Base-by-base conservation (phyloP, 2,888 invertebrate genomes). In the Listrodromus nycthemerus region DNA sequence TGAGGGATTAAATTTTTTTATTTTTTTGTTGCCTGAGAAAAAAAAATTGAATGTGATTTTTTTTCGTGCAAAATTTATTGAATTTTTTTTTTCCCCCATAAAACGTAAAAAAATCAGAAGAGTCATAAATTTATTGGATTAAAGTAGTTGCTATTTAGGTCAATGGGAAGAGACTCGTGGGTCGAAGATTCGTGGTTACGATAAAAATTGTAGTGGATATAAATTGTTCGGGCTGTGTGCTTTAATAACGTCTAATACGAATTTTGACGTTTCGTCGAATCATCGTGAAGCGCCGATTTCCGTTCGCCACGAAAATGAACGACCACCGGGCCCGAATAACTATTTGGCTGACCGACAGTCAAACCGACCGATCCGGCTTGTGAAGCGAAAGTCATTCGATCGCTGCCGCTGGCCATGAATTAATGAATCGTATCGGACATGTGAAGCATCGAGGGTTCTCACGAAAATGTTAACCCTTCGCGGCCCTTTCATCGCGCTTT, bases 331-430 rank as follows among this genome's bases (percentile, higher is more conserved):
- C 41, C 76, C 27, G 83, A 76, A 71, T 70, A 80, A 48, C 66
- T 48, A 77, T 83, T 86, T 82, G 82, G 83, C 83, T 82, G 69
- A 71, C 84, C 71, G 86, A 83, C 82, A 37, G 63, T 48, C 82
- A 69, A 78, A 86, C 73, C 85, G 85, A 84, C 83, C 88, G 87
- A 83, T 82, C 75, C 75, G 61, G 83, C 85, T 91, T 87, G 89
- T 89, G 85, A 84, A 87, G 86, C 89, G 87, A 89, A 89, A 88
- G 88, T 89, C 87, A 87, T 87, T 85, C 84, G 45, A 77, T 77
- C 75, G 67, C 50, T 74, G 58, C 66, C 52, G 50, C 67, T n/a
- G 41, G 24, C 61, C 16, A 6, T 79, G 86, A 87, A 89, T 88
- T 88, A 88, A 88, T 88, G 86, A 89, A 87, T 89, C 87, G 86